These are phyloP conservation scores for Beroe forskalii DNA, from an alignment of 37 sponge, comb jelly and placozoan species.

Conservation along the genomic window DNA sequence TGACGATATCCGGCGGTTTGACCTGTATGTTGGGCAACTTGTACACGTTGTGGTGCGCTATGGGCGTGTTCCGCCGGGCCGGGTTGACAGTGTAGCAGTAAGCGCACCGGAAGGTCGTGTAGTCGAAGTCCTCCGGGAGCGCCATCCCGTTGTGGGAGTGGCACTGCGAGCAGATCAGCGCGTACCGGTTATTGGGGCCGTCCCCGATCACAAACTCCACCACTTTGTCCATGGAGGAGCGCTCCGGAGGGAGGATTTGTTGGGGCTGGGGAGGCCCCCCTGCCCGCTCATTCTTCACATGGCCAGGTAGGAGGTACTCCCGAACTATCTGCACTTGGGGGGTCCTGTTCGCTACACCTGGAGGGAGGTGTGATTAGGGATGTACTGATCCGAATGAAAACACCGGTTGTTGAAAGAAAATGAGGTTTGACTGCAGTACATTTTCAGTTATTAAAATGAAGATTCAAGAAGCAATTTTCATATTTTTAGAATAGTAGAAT, in stretches of 20 bases:
- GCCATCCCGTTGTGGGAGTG: slow-evolving; percentile 89
- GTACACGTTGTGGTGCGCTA: slow-evolving; percentile 48
- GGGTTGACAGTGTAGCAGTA: slow-evolving; percentile 88
- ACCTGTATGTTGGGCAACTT: slow-evolving; percentile 54
- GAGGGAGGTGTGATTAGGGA: no score
- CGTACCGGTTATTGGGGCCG: slow-evolving; percentile 87
- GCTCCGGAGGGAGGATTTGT: slow-evolving; percentile 40
- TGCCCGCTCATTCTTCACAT: slow-evolving; percentile 58
- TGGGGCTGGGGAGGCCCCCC: slow-evolving; percentile 46
- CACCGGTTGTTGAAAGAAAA: no score
- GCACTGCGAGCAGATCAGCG: slow-evolving; percentile 83
- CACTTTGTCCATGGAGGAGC: slow-evolving; percentile 69
- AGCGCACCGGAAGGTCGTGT: slow-evolving; percentile 87
- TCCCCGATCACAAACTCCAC: slow-evolving; percentile 88
- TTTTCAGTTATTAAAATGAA: no score
- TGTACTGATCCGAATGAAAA: no score
- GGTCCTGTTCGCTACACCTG: slow-evolving; percentile 57
- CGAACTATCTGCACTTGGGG: slow-evolving; percentile 62
- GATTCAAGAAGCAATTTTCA: not conserved
- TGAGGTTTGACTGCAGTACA: not conserved
- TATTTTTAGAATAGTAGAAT: no score
- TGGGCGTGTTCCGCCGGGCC: slow-evolving; percentile 73
- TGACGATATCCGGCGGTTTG: slow-evolving; percentile 30
- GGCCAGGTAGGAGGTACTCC: slow-evolving; percentile 56
- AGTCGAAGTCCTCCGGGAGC: slow-evolving; percentile 88